A percentile compares a stretch with the other conserved stretches of the same genome.
These are phyloP conservation scores for Lasius platythorax DNA, from an alignment of 2,888 invertebrate species.

Conservation along the genomic window DNA sequence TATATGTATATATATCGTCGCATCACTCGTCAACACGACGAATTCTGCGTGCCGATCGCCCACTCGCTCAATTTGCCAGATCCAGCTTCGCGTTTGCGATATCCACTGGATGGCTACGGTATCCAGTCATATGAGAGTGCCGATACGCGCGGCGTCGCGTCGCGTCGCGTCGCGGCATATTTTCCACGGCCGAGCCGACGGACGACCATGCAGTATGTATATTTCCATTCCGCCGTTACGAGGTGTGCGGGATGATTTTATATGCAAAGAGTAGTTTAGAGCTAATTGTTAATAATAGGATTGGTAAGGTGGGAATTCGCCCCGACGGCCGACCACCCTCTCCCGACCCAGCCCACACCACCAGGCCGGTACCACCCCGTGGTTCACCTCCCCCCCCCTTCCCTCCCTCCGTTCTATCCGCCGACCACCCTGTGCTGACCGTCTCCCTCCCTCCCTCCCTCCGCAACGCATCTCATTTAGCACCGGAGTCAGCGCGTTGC, in stretches of 20 bases:
- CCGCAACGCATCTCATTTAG: conserved; percentile 81
- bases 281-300: conserved; percentile 86
- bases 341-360: conserved; percentile 68
- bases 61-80: conserved; percentile 7
- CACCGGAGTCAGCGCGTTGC: conserved; percentile 80
- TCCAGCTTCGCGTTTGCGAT: conserved; percentile 23
- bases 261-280: conserved; percentile 86
- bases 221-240: conserved; percentile 85
- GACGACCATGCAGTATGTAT: conserved; percentile 85
- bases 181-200: conserved; percentile 80
- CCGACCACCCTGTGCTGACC: conserved; percentile 55
- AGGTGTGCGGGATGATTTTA: conserved; percentile 83
- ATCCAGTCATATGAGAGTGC: conserved; percentile 10
- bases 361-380: conserved; percentile 62
- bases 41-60: conserved; percentile 6
- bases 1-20: background rate
- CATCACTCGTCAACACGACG: conserved; percentile 1
- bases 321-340: conserved; percentile 71
- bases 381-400: conserved; percentile 51
- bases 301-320: conserved; percentile 86
- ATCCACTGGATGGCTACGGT: background rate
- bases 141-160: conserved; percentile 35
- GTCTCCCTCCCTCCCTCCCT: conserved; percentile 57
- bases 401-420: conserved; percentile 63
- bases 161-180: conserved; percentile 73